phyloP scores from a whole-genome alignment of 2,113 vertebrate genomes.

The Progne subis region DNA sequence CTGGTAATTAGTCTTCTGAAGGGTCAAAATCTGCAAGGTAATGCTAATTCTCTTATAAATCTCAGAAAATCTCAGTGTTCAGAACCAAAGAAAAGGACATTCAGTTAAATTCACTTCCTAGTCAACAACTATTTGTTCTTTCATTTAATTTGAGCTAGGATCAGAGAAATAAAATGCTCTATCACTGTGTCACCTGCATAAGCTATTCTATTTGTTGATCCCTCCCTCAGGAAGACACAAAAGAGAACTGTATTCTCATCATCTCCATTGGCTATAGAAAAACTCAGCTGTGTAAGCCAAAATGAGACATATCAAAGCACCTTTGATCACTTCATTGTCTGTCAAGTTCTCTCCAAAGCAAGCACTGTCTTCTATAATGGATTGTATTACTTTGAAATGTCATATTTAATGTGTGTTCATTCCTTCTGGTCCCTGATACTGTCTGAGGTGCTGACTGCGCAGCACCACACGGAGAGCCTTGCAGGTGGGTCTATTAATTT shows the following conservation, averaged over 20 bases:
- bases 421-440: not conserved
- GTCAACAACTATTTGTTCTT: not conserved
- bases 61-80: not conserved
- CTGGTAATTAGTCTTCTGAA: not conserved
- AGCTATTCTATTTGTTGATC: not conserved
- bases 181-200: not conserved
- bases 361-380: not conserved
- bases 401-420: slow-evolving; percentile 11
- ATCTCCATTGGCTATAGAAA: not conserved
- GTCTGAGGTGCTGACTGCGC: not conserved
- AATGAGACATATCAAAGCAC: slow-evolving; percentile 47
- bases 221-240: not conserved
- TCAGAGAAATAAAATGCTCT: not conserved
- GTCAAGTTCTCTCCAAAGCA: slow-evolving; percentile 38
- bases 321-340: slow-evolving; percentile 60
- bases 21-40: not conserved
- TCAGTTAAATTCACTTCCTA: not conserved
- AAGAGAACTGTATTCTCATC: not conserved
- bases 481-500: slow-evolving; percentile 2
- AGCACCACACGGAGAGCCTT: not conserved
- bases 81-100: not conserved
- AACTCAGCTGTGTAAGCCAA: not conserved
- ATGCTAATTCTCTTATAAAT: not conserved
- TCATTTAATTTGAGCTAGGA: not conserved
- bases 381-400: not conserved